phyloP scores from a whole-genome alignment of 2,888 invertebrate genomes.

The Chelonus formosanus region DNA sequence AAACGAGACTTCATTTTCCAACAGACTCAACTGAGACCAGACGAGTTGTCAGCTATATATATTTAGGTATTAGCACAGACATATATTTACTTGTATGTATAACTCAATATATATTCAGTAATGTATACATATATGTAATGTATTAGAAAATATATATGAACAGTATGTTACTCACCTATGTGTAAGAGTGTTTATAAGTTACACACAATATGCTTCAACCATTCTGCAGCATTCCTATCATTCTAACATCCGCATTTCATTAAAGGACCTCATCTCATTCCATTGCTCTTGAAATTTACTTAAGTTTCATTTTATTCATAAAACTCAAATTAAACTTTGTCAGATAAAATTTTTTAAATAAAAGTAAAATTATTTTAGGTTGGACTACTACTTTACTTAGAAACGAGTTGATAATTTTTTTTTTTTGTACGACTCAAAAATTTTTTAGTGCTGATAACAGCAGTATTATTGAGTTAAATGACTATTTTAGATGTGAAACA shows the following conservation, averaged over 20 bases:
- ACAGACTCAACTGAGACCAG: constrained; percentile 41
- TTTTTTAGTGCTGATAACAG: too few relatives aligned
- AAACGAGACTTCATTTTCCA: constrained; percentile 53
- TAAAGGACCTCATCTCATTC: constrained; percentile 49
- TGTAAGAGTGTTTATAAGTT: constrained; percentile 21
- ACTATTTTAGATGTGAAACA: too few relatives aligned
- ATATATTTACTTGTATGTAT: not conserved
- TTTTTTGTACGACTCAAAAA: too few relatives aligned
- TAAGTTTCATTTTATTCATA: constrained; percentile 2
- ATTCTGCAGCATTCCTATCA: constrained; percentile 59
- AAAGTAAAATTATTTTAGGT: too few relatives aligned
- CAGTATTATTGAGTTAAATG: too few relatives aligned
- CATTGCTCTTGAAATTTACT: constrained; percentile 22
- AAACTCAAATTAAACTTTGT: constrained; percentile 15
- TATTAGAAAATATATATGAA: too few relatives aligned
- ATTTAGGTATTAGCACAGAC: constrained; percentile 21
- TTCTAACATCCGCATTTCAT: constrained; percentile 61
- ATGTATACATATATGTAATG: too few relatives aligned
- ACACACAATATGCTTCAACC: constrained; percentile 50
- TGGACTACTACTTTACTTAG: not conserved
- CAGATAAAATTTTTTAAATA: not conserved
- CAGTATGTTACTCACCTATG: constrained; percentile 5
- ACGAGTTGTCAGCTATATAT: constrained; percentile 17
- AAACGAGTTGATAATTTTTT: too few relatives aligned
- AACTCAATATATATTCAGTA: too few relatives aligned